Base-by-base conservation (phyloP, 2,113 vertebrate species). In the Noturus placidus region DNA sequence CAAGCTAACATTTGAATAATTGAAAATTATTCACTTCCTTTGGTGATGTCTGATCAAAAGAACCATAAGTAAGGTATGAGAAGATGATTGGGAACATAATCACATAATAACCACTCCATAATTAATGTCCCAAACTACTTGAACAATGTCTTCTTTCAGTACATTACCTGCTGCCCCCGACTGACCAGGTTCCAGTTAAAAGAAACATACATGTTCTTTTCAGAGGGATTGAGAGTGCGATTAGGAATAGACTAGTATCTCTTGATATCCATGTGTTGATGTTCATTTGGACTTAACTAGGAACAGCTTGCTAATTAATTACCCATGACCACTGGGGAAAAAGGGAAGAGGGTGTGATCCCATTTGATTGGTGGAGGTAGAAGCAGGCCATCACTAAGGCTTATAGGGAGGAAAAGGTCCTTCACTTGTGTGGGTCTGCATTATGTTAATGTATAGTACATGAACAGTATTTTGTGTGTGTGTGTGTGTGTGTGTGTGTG, bases 271-370 rank as follows among this genome's bases (percentile, higher is more conserved):
- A 85, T 89, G 82, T 89, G 79, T 85, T 89, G 85, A 91, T 89
- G 85, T 88, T 90, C 89, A 91, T 89, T 91, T 91, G 91, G 90
- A 89, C 87, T 79, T 89, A 90, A 91, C 87, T 65, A 88, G 80
- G 67, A 91, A 89, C 91, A 92, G 89, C 87, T 92, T 92, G 91
- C 86, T 91, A 89, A 91, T 92, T 91, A 92, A 92, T 92, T 92
- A 91, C 87, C 89, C 91, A 91, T 92, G 90, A 92, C 88, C 91
- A 89, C 61, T 89, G 88, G 91, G 88, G 38, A 77, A 83, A 61
- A 81, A 69, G 65, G 81, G 81, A 82, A 80, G 78, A 57, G 52
- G 54, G 78, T 57, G 63, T 52, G 82, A 87, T 82, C 74, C 81
- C 79, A 89, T 76, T 52, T 30, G 76, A 90, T 88, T 91, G 88